Percentiles rank a stretch among this genome's conserved stretches.
phyloP scores from a whole-genome alignment of 2,113 vertebrate species.

The Canis aureus region DNA sequence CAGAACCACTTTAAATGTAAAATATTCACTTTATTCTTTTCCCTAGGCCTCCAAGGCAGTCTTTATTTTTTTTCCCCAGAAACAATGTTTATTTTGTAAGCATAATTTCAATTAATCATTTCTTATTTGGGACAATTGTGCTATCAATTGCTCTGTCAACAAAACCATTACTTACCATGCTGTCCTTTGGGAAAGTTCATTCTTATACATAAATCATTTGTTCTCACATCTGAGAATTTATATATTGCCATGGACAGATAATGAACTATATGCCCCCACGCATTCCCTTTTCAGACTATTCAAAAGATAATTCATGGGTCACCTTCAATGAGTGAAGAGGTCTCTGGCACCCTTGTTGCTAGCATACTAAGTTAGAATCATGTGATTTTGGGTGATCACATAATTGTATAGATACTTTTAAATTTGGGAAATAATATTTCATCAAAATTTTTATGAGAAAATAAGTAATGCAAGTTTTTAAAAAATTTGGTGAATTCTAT shows the following conservation, averaged over 20 bases:
- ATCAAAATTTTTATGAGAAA: neutral
- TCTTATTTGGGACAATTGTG: neutral
- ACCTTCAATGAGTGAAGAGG: neutral
- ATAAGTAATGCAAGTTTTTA: neutral
- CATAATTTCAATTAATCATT: neutral
- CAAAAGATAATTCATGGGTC: neutral
- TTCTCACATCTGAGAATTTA: neutral
- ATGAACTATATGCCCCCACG: accelerated
- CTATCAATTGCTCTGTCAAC: neutral
- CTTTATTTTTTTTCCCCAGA: neutral
- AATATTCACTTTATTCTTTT: neutral
- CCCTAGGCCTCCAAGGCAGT: neutral
- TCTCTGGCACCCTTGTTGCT: neutral
- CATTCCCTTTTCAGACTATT: neutral
- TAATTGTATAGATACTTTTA: neutral
- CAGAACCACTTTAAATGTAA: neutral
- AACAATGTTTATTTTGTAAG: neutral
- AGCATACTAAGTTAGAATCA: neutral
- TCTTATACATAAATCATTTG: neutral
- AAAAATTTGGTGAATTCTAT: neutral
- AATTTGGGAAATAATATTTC: neutral
- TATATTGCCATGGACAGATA: accelerated
- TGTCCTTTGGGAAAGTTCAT: neutral
- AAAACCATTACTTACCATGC: neutral
- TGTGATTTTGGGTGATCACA: neutral